Evolutionary conservation across 2,888 invertebrate genomes (phyloP).

Genomic region (Mythimna albipuncta): DNA sequence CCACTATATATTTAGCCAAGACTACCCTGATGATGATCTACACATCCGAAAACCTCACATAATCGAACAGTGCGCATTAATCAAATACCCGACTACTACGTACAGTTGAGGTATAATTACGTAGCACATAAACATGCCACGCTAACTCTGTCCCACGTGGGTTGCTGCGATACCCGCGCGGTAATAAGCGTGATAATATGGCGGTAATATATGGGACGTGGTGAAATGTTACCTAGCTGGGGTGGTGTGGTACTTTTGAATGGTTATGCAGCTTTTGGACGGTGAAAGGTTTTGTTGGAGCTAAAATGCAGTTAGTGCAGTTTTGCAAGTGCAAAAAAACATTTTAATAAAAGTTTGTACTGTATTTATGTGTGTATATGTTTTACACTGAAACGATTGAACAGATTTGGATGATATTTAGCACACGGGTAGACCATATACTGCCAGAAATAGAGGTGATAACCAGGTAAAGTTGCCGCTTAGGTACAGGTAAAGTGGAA

Average conservation of each 20-base stretch:
- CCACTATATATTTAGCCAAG: neutral
- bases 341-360: neutral
- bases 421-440: no score
- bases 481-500: no score
- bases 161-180: conserved; percentile 50
- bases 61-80: conserved; percentile 50
- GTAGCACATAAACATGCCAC: conserved; percentile 60
- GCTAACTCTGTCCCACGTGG: conserved; percentile 62
- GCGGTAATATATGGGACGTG: conserved; percentile 48
- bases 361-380: no score
- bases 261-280: neutral
- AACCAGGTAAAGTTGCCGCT: no score
- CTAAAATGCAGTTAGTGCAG: neutral
- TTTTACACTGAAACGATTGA: no score
- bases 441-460: no score
- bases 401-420: no score
- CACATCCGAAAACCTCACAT: conserved; percentile 10
- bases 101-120: conserved; percentile 62
- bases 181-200: conserved; percentile 60
- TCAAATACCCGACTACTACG: conserved; percentile 36
- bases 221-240: conserved; percentile 36
- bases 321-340: neutral
- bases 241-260: conserved; percentile 26
- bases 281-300: neutral
- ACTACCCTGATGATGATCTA: conserved; percentile 24